Evolutionary conservation across 1,140 invertebrate species (phyloP).

Genomic region (Brachionus calyciflorus): DNA sequence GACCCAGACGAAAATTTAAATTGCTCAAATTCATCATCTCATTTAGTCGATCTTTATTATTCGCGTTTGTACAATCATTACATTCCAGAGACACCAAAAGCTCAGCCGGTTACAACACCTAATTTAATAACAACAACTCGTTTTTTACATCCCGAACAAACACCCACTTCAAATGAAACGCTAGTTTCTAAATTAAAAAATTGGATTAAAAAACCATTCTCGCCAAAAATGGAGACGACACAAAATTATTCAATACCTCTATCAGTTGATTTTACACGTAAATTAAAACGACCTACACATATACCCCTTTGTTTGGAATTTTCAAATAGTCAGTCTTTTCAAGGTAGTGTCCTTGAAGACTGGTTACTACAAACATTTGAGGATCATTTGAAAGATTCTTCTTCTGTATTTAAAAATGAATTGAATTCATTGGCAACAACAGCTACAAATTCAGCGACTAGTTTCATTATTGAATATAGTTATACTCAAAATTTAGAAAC

Average conservation of each 20-base stretch:
- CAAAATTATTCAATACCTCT: conserved; percentile 26
- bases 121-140: not conserved
- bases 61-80: not conserved
- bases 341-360: conserved; percentile 29
- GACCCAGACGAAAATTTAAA: not conserved
- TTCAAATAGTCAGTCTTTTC: not conserved
- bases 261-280: conserved; percentile 27
- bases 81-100: not conserved
- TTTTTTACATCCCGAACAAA: not conserved
- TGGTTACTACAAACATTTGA: conserved; percentile 14
- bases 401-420: not conserved
- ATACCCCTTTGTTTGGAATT: not conserved
- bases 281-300: conserved; percentile 14
- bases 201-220: not conserved
- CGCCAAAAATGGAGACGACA: not conserved
- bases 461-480: conserved; percentile 28
- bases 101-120: not conserved
- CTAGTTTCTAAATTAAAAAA: not conserved
- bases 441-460: conserved; percentile 23
- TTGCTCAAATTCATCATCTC: not conserved
- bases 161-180: not conserved
- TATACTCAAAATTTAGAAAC: not conserved
- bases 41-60: not conserved
- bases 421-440: not conserved
- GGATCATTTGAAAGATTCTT: conserved; percentile 5